Evolutionary conservation across 2,113 vertebrate species (phyloP), one percentile per base, ranked within the genome.

Genomic region (Macquaria ambigua): DNA sequence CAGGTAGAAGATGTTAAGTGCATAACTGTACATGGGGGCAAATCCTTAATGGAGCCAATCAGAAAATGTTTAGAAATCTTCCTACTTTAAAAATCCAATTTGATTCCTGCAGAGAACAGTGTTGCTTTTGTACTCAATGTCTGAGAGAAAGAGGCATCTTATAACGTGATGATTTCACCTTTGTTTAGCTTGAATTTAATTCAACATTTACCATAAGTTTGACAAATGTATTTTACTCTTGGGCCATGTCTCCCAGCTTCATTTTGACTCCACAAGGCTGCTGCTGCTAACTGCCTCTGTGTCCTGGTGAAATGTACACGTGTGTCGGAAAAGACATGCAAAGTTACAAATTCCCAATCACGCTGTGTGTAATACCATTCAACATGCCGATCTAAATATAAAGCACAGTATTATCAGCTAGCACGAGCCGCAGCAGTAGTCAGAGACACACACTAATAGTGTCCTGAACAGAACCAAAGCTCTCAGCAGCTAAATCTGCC

Each of bases 311-410:
- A 79, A 68, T 67, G 3, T 31, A 31, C 5, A 28, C n/a, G 15
- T 68, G 16, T 34, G 11, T 63, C 10, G 0, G 3, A 20, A 71
- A 16, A 34, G 48, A 74, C 39, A 61, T 20, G 37, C 39, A 52
- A 55, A 78, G 8, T 34, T 48, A 11, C 4, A 41, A 20, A 56
- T 43, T 55, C 16, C 2, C 16, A 73, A 8, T 34, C 25, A 25
- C 28, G 8, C 4, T 14, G 20, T 39, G 41, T 41, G 23, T 4
- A 10, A 39, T 12, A 59, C 41, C 23, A 25, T 46, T 25, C 64
- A 69, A 46, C 71, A 63, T 46, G 14, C 46, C 14, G 2, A 34
- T 63, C 37, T 79, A 83, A 82, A 79, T 25, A 74, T 37, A 87
- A 39, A 79, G 1, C 23, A 23, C 21, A 37, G 10, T 46, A 52